Base-by-base conservation (phyloP, 2,113 vertebrate genomes). In the Rhizomys pruinosus region DNA sequence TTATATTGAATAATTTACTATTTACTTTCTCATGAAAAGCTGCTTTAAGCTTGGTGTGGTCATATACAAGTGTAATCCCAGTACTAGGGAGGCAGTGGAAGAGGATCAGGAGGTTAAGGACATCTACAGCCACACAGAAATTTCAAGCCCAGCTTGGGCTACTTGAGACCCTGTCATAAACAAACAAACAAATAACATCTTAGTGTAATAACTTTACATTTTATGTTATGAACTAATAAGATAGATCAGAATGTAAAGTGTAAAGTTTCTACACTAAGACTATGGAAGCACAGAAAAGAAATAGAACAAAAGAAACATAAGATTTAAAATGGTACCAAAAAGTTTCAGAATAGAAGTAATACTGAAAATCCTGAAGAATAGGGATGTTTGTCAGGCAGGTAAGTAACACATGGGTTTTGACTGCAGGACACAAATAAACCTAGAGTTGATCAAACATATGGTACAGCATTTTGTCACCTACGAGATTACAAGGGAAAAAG, bases 331-430 rank as follows among this genome's bases (percentile, higher is more conserved):
- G 47, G 47, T 52, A 52, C 47, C 47, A 52, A 52, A 7, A 52
- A 52, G 1, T 59, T 81, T 85, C 44, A 76, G 72, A 69, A 7
- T 55, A 52, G 81, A 27, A 80, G 55, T 68, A 16, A 7, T 1
- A 17, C 44, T 90, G 17, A 23, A 66, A 90, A 66, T 84, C 20
- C 68, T 93, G 19, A 93, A 84, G 22, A 6, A 44, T 59, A 27
- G 34, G 79, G 23, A 71, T 37, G 4, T 68, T 80, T 90, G 23
- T 25, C 32, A 71, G 66, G 44, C 10, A 90, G n/a, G 76, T 23
- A 80, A 80, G 13, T n/a, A 87, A 92, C 61, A 39, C 3, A 57
- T 66, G 90, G 44, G 87, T 96, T 87, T 90, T 1, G n/a, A 52
- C 3, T 47, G 1, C 55, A 68, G 42, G 84, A 25, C 29, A 90